phyloP scores from a whole-genome alignment of 2,888 invertebrate genomes.

The Ichneumoninae sp. region DNA sequence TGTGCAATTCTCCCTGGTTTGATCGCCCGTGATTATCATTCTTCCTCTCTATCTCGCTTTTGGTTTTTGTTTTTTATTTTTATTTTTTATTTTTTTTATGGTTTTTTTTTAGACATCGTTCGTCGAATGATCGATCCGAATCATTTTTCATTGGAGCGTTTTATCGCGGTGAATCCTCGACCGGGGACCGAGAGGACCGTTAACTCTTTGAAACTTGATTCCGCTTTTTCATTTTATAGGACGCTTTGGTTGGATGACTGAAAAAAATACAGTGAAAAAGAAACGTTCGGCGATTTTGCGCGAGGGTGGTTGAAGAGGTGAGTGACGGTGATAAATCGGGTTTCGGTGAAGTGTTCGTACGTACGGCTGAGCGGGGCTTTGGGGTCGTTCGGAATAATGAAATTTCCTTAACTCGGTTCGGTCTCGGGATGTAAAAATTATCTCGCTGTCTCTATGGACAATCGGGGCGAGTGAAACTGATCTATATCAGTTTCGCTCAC shows the following conservation, averaged over 20 bases:
- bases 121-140: conserved; percentile 46
- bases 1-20: conserved; percentile 38
- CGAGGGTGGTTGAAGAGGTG: neutral
- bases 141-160: conserved; percentile 28
- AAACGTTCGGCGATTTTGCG: neutral
- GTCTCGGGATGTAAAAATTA: neutral
- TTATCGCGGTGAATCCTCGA: neutral
- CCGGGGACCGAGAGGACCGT: neutral
- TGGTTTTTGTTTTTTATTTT: neutral
- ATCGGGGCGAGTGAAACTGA: no score
- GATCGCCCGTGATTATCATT: conserved; percentile 58
- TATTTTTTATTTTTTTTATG: conserved; percentile 20
- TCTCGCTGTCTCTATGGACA: neutral
- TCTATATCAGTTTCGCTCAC: no score
- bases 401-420: neutral
- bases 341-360: neutral
- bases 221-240: neutral
- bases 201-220: neutral
- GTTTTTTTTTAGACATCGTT: conserved; percentile 36
- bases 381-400: neutral
- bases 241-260: neutral
- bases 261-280: neutral
- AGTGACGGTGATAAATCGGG: neutral
- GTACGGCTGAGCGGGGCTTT: no score
- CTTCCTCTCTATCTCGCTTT: conserved; percentile 27